Evolutionary conservation across 2,888 invertebrate species (phyloP).

Genomic region (Pedicia rivosa): DNA sequence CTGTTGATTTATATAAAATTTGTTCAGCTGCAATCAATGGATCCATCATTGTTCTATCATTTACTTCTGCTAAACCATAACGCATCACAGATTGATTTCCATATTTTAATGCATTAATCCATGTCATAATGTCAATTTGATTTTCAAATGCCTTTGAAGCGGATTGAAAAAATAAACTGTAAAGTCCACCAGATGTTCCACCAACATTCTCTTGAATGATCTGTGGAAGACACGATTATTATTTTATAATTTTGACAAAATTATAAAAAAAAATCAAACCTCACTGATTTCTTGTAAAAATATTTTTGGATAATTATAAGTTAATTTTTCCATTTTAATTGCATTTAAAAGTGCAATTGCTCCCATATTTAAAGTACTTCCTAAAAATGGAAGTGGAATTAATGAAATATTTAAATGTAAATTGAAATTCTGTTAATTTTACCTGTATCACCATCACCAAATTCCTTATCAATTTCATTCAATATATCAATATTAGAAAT

Average conservation of each 20-base stretch:
- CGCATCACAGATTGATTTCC: slow-evolving; percentile 43
- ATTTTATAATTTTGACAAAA: no score
- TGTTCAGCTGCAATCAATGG: slow-evolving; percentile 10
- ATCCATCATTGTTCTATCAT: slow-evolving; percentile 60
- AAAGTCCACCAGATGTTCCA: slow-evolving; percentile 65
- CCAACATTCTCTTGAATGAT: slow-evolving; percentile 57
- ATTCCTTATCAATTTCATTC: slow-evolving; percentile 50
- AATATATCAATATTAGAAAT: slow-evolving; percentile 35
- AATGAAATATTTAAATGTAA: no score
- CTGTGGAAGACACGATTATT: no score
- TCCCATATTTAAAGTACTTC: not conserved
- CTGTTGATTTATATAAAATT: slow-evolving; percentile 3
- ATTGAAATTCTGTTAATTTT: no score
- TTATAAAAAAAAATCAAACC: no score
- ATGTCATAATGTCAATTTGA: slow-evolving; percentile 17
- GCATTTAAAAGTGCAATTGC: not conserved
- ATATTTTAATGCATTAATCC: slow-evolving; percentile 37
- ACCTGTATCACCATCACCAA: slow-evolving; percentile 68
- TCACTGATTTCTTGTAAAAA: slow-evolving; percentile 36
- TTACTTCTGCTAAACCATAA: slow-evolving; percentile 55
- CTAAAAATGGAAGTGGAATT: no score
- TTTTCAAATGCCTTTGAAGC: slow-evolving; percentile 35
- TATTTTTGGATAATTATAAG: slow-evolving; percentile 25
- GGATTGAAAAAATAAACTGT: slow-evolving; percentile 56
- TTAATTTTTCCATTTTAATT: not conserved